Base-by-base conservation (phyloP, 1,140 invertebrate genomes). In the Pentalonia nigronervosa region DNA sequence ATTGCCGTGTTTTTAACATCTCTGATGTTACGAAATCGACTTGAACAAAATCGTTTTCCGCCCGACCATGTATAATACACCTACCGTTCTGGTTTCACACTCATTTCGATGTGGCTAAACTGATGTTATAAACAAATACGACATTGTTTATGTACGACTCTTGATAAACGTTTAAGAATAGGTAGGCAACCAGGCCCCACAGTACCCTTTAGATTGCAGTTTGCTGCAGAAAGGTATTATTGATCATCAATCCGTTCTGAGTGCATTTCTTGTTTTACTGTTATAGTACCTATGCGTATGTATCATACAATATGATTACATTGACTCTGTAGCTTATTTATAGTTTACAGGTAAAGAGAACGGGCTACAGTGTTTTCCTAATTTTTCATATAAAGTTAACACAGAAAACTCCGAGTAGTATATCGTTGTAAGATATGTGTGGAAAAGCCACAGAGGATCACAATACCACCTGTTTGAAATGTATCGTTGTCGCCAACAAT, bases 1-100 rank as follows among this genome's bases (percentile, higher is more conserved):
- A 48, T 23, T 67, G 45, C 45, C 14, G 20, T 11, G 56, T 67
- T 25, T 34, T 81, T 48, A 81, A 47, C 34, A 36, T 60, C 88
- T 30, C 88, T 53, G 45, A 8, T 34, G 36, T 41, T 56, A 41
- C 36, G 53, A 90, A 60, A 60, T 41, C 88, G 34, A 60, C 9
- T 60, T 14, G 88, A 36, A 90, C n/a, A 41, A 90, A 90, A 90
- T 36, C 50, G 48, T 56, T 90, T 90, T 36, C 45, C 45, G 84
- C n/a, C 45, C 25, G 17, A 87, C 30, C 45, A 76, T 83, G 47
- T 87, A 83, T 83, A 83, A 36, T 76, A 47, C 14, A 86, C 45
- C 9, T 86, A 36, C 34, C 36, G 36, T 47, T 86, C 41, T 47
- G 41, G 84, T 47, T 47, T 86, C 45, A 48, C 30, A 48, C 11